These are phyloP conservation scores for Todiramphus chloris DNA, from an alignment of 2,113 vertebrate species.

Conservation along the genomic window DNA sequence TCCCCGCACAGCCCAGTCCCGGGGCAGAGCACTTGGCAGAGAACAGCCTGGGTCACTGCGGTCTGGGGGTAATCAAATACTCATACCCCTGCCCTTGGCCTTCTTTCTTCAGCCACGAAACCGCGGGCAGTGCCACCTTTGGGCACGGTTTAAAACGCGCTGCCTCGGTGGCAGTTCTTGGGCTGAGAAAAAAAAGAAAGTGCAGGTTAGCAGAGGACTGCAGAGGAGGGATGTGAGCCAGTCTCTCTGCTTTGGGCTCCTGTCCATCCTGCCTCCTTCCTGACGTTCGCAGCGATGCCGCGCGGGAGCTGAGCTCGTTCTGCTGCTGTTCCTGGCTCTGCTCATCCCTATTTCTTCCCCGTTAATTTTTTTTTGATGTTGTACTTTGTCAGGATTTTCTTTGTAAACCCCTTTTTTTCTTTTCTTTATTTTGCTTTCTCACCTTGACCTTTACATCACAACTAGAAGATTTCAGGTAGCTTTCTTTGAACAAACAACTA, in stretches of 20 bases:
- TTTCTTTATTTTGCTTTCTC: not conserved
- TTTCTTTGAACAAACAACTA: not conserved
- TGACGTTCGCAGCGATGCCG: accelerated
- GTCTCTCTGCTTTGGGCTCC: not conserved
- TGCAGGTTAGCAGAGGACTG: not conserved
- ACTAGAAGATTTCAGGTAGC: not conserved
- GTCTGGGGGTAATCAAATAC: not conserved
- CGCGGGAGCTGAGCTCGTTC: not conserved
- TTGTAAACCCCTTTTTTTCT: not conserved
- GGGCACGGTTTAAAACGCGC: not conserved
- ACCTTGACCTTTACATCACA: constrained; percentile 18
- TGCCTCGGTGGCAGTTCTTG: not conserved
- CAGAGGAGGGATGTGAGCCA: not conserved
- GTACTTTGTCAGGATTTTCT: not conserved
- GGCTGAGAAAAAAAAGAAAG: not conserved
- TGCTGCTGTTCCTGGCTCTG: not conserved
- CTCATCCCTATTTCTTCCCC: not conserved
- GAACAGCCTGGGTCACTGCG: not conserved
- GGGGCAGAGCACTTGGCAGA: not conserved
- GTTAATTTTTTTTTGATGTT: not conserved
- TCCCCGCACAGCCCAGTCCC: accelerated
- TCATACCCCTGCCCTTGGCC: not conserved
- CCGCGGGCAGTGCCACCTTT: not conserved
- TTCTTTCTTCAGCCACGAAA: not conserved
- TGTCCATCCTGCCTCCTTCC: not conserved